These are phyloP conservation scores for Torymus texanus DNA, from an alignment of 2,888 invertebrate species.

Conservation along the genomic window DNA sequence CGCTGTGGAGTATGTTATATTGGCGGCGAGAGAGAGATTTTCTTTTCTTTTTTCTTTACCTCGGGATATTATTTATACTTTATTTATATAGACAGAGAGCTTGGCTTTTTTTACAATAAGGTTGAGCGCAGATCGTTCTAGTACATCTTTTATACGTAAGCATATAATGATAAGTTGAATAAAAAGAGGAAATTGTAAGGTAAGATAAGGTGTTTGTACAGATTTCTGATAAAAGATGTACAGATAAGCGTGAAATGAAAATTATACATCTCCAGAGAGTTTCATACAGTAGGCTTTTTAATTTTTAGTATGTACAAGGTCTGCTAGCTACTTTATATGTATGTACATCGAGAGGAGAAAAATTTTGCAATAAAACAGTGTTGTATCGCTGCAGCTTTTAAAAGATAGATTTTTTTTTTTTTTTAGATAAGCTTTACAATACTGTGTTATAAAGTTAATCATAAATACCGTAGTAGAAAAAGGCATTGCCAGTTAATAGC, in stretches of 20 bases:
- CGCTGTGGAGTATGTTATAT: too few species aligned
- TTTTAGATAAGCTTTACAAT: slow-evolving; percentile 25
- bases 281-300: neutral
- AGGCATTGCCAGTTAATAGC: slow-evolving; percentile 1
- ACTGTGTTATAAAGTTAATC: slow-evolving; percentile 1
- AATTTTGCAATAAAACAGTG: slow-evolving; percentile 17
- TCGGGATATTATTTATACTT: too few species aligned
- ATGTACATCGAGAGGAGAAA: slow-evolving; percentile 23
- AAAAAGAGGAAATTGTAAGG: neutral
- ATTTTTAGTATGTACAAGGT: slow-evolving; percentile 30
- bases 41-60: too few species aligned
- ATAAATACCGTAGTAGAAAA: slow-evolving; percentile 2
- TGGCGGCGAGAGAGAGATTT: too few species aligned
- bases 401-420: neutral
- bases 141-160: slow-evolving; percentile 9
- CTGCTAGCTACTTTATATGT: slow-evolving; percentile 24
- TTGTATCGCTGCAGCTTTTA: neutral
- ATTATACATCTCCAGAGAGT: neutral
- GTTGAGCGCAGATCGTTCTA: neutral
- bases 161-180: neutral
- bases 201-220: neutral
- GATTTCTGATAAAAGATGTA: slow-evolving; percentile 18
- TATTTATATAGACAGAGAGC: neutral
- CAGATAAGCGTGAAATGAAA: neutral
- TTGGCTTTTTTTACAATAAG: slow-evolving; percentile 7